Evolutionary conservation across 2,113 vertebrate species (phyloP), one percentile per base, ranked within the genome.

Genomic region (Pelodiscus sinensis): DNA sequence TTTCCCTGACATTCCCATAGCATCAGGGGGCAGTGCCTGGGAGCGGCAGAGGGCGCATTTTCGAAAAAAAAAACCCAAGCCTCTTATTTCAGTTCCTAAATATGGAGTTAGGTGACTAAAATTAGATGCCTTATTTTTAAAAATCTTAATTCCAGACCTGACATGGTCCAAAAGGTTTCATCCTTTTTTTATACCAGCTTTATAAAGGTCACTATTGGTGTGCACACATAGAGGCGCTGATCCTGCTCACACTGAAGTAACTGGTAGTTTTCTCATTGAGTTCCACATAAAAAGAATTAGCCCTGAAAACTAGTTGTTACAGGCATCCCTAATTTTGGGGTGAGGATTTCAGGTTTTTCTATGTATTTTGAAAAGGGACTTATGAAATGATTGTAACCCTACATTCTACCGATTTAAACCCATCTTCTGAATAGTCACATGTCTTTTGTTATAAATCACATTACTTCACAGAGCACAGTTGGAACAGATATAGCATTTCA

Each of bases 51-150:
- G 38, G 44, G 44, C 4, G 44, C 44, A 25, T 18, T 38, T 44
- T 24, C 44, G 8, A 44, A 75, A 68, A 75, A 75, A 21, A 44
- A 44, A 44, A 44, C 44, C 44, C n/a, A 27, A 90, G 24, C 52
- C 71, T n/a, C 0, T 83, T 44, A 73, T 91, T 90, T 89, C 50
- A 54, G 94, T 50, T 79, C 90, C 90, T 94, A 68, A 94, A 80
- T 94, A 94, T 89, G 75, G 79, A 71, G 25, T 87, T 78, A n/a
- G 73, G 22, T 90, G 87, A 79, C 81, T 75, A 75, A 75, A 24
- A 44, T 44, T 75, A 75, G 71, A 12, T 22, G 44, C 35, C 5
- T 24, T 44, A 19, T 75, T 44, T 75, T 75, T 44, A 44, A 73
- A 73, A 73, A 73, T 85, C 44, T 84, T 73, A 81, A 50, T 79